phyloP scores from a whole-genome alignment of 2,888 invertebrate species.

The Muscina levida region DNA sequence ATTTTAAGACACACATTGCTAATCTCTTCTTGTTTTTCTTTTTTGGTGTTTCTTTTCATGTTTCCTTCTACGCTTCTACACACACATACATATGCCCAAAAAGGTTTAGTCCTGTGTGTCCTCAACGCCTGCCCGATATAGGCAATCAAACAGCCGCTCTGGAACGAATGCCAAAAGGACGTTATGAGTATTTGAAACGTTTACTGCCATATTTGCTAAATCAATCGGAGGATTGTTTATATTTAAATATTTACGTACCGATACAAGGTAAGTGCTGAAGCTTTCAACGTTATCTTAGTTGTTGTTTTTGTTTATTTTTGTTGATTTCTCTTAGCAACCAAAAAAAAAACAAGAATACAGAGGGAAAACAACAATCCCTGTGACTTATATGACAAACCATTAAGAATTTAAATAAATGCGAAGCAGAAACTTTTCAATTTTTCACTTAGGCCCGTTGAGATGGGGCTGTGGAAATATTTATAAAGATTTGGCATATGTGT shows the following conservation, averaged over 20 bases:
- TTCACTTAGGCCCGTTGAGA: neutral
- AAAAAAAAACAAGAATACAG: slow-evolving; percentile 9
- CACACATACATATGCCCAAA: slow-evolving; percentile 13
- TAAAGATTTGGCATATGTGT: slow-evolving; percentile 21
- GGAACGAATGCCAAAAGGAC: slow-evolving; percentile 92
- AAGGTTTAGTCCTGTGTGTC: slow-evolving; percentile 93
- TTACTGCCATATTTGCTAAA: slow-evolving; percentile 92
- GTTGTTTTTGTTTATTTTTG: slow-evolving; percentile 1
- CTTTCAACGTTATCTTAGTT: neutral
- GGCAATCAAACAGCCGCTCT: slow-evolving; percentile 91
- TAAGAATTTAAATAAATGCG: slow-evolving; percentile 76
- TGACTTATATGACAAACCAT: slow-evolving; percentile 65
- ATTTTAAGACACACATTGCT: slow-evolving; percentile 22
- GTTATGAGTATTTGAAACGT: slow-evolving; percentile 92
- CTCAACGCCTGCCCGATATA: slow-evolving; percentile 93
- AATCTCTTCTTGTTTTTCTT: slow-evolving; percentile 62
- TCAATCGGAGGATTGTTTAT: slow-evolving; percentile 98
- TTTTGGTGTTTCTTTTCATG: slow-evolving; percentile 45
- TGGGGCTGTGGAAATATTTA: neutral
- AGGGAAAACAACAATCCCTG: neutral
- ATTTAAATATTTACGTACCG: slow-evolving; percentile 97
- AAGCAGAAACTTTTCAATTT: slow-evolving; percentile 47
- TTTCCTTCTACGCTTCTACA: neutral
- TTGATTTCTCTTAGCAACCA: slow-evolving; percentile 8
- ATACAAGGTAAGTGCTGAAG: slow-evolving; percentile 89